Evolutionary conservation across 2,113 vertebrate genomes (phyloP), one percentile per base, ranked within the genome.

Genomic region (Columbina picui): DNA sequence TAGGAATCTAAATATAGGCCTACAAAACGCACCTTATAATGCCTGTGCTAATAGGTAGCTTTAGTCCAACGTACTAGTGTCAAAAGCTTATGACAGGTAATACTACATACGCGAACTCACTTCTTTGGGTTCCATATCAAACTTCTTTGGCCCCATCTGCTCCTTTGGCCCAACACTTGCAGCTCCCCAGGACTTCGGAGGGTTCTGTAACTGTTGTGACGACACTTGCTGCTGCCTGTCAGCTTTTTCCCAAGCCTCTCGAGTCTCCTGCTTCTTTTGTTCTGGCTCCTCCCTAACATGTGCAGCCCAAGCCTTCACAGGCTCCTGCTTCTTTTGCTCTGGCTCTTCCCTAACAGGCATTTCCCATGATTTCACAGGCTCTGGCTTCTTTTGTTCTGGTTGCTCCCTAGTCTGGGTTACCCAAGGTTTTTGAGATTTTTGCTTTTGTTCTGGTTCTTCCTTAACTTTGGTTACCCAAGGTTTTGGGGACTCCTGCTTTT

Each of bases 101-200:
- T 69, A 93, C 81, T 70, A 91, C 43, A 76, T 93, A 96, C 91
- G 60, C 75, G 90, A 96, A 98, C 97, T 98, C 97, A 98, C 98
- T 98, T 98, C 98, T 98, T 98, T 98, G 92, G 98, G 92, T 91
- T 98, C 98, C 86, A 97, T 71, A 91, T 96, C 97, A 94, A 96
- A 94, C 91, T 97, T 98, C 77, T 96, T 98, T 89, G 98, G 98
- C 97, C 96, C 96, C 65, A 97, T 95, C 45, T 97, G 97, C 30
- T 96, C 97, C 95, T 98, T 99, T 59, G 98, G 98, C 59, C 98
- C 97, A 65, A 98, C 97, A 60, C 94, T 97, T 36, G 98, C 97
- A 84, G 97, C 97, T 96, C 96, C 98, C 98, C 98, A 99, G 43
- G 98, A 94, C 96, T 99, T 99, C 52, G 90, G 82, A 79, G 97